Evolutionary conservation across 1,140 invertebrate species (phyloP), one percentile per base, ranked within the genome.

Genomic region (Lepidurus packardi): DNA sequence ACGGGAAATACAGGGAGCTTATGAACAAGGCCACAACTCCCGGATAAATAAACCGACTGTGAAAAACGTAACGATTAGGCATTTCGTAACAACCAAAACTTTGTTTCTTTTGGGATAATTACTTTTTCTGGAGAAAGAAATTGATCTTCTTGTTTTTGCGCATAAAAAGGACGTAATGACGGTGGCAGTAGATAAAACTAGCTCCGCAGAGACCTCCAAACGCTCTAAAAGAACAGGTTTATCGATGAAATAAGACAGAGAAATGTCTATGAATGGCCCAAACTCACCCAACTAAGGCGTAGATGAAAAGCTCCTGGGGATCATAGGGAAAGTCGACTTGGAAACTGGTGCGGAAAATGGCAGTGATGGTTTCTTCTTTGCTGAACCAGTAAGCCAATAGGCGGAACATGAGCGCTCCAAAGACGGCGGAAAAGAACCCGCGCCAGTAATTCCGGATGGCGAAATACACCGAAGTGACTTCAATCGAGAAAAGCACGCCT

Each of bases 401-500:
- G 5, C 97, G 88, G 85, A 98, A 99, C 82, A 97, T 92, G 5
- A 96, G 94, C 0, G 98, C 97, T 45, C 96, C 95, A 85, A 95
- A 98, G 1, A 98, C 96, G 7, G 98, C 97, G 0, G 97, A 92
- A 84, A 99, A 99, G 85, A 99, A 99, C 0, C 97, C 97, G 78
- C 98, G 87, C 97, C 98, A 99, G 84, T 99, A 99, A 84, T 99
- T 99, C 77, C 97, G 88, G 0, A 99, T 96, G 7, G 97, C 97
- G 85, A 99, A 99, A 84, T 98, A 99, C 0, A 97, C 97, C 0
- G 97, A 96, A 42, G 98, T 99, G 86, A 99, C 97, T 89, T 99
- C 98, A 80, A 99, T 99, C 82, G 96, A 98, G 85, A 99, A 99
- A 24, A 99, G 87, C 0, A 99, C 98, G 83, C 97, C 95, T 84